phyloP scores from a whole-genome alignment of 1,140 invertebrate genomes.

The Pseudomyrmex dendroicus region DNA sequence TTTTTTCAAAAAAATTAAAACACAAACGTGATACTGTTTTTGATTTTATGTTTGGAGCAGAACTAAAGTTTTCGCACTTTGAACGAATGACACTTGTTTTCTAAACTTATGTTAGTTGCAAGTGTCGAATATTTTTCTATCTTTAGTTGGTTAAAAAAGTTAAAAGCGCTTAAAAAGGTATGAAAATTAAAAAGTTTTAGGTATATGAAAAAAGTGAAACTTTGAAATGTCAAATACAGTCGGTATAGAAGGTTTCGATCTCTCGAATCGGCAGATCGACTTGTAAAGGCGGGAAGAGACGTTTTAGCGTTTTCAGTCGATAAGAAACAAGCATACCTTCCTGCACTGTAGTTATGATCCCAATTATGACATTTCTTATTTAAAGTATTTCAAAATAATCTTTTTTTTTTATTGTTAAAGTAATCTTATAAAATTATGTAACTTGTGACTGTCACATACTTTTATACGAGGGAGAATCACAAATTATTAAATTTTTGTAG shows the following conservation, averaged over 20 bases:
- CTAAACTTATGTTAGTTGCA: background rate
- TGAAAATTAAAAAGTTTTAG: background rate
- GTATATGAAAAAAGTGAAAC: background rate
- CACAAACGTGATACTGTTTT: background rate
- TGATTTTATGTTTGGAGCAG: background rate
- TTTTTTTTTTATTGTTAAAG: too few relatives aligned
- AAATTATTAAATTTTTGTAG: too few relatives aligned
- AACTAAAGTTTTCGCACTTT: background rate
- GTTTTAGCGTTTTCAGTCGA: conserved; percentile 47
- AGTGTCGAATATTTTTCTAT: background rate
- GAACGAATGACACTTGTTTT: background rate
- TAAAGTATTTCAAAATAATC: background rate
- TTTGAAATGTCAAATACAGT: conserved; percentile 30
- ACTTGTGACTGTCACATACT: too few relatives aligned
- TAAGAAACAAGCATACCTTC: conserved; percentile 43
- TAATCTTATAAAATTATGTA: background rate
- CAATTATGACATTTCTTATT: background rate
- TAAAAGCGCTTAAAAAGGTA: background rate
- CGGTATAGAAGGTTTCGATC: conserved; percentile 68
- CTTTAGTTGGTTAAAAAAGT: background rate
- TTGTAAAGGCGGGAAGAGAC: background rate
- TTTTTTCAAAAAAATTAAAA: background rate
- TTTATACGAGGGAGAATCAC: too few relatives aligned
- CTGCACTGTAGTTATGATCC: background rate
- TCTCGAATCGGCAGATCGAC: conserved; percentile 63